Evolutionary conservation across 2,888 invertebrate species (phyloP).

Genomic region (Tachina fera): DNA sequence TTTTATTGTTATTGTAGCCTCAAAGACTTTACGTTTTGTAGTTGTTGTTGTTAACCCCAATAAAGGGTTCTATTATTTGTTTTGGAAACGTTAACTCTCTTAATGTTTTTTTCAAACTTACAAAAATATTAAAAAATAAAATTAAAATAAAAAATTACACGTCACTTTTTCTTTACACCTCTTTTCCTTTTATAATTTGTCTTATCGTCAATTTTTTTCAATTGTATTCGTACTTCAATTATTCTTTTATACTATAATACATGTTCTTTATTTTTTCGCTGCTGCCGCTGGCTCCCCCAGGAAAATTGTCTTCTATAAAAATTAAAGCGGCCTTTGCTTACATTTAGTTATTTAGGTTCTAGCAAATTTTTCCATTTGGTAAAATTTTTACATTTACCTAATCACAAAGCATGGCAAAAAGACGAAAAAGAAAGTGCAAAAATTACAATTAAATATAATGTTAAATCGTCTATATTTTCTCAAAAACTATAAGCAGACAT

Average conservation of each 20-base stretch:
- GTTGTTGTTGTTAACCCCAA: slow-evolving; percentile 37
- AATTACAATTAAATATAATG: background rate
- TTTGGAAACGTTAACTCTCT: background rate
- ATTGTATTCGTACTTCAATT: slow-evolving; percentile 56
- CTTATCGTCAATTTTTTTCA: slow-evolving; percentile 38
- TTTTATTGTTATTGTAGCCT: slow-evolving; percentile 42
- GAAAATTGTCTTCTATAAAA: slow-evolving; percentile 40
- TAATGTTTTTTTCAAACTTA: background rate
- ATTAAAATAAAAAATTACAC: slow-evolving; percentile 61
- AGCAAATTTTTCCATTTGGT: slow-evolving; percentile 3
- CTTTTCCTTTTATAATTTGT: slow-evolving; percentile 31
- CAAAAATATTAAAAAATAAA: slow-evolving; percentile 57
- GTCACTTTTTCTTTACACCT: slow-evolving; percentile 53
- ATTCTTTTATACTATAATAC: slow-evolving; percentile 53
- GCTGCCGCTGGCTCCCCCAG: slow-evolving; percentile 16
- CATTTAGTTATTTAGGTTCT: slow-evolving; percentile 40
- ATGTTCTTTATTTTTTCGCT: slow-evolving; percentile 48
- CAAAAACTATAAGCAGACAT: background rate
- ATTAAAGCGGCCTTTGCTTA: slow-evolving; percentile 61
- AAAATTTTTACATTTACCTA: background rate
- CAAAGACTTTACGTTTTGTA: slow-evolving; percentile 18
- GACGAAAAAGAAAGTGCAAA: background rate
- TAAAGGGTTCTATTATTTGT: slow-evolving; percentile 42
- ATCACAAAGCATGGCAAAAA: background rate
- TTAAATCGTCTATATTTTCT: background rate